Percentiles rank a stretch among this genome's conserved stretches.
Evolutionary conservation across 23 tunicate genomes (phyloP).

Genomic region (Diplosoma virens): DNA sequence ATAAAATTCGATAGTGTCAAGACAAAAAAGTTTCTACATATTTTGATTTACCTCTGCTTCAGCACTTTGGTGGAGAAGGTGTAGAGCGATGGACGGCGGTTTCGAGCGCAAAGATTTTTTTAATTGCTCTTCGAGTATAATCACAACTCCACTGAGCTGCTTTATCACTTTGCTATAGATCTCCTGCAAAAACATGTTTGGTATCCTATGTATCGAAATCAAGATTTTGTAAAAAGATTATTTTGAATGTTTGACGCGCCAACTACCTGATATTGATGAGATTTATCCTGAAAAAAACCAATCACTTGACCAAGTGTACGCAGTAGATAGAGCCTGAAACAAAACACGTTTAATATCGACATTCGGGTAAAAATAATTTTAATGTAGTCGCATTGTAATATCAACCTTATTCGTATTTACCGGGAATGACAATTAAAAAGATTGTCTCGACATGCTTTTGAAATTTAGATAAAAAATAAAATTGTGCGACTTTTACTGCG

Average conservation of each 20-base stretch:
- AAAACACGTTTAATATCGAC: too few species aligned
- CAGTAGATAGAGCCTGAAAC: constrained; percentile 57
- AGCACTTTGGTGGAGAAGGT: background rate
- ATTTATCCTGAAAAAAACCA: constrained; percentile 57
- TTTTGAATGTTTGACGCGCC: too few species aligned
- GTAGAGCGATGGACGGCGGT: background rate
- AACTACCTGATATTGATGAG: constrained; percentile 53
- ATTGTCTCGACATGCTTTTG: too few species aligned
- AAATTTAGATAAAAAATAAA: too few species aligned
- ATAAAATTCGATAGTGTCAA: background rate
- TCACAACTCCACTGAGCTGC: constrained; percentile 19
- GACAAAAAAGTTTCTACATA: background rate
- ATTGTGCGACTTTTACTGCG: too few species aligned
- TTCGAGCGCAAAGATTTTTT: constrained; percentile 10
- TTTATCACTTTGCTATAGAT: constrained; percentile 21
- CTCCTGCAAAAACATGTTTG: constrained; percentile 23
- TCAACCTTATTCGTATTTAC: too few species aligned
- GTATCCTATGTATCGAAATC: too few species aligned
- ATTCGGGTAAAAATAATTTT: too few species aligned
- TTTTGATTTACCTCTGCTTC: constrained; percentile 1
- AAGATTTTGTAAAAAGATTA: too few species aligned
- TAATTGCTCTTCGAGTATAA: constrained; percentile 42
- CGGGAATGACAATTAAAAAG: too few species aligned
- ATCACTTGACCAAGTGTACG: constrained; percentile 49
- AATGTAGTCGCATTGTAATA: too few species aligned